A percentile compares a stretch with the other conserved stretches of the same genome.
Evolutionary conservation across 2,113 vertebrate genomes (phyloP).

Genomic region (Mionectes macconnelli): DNA sequence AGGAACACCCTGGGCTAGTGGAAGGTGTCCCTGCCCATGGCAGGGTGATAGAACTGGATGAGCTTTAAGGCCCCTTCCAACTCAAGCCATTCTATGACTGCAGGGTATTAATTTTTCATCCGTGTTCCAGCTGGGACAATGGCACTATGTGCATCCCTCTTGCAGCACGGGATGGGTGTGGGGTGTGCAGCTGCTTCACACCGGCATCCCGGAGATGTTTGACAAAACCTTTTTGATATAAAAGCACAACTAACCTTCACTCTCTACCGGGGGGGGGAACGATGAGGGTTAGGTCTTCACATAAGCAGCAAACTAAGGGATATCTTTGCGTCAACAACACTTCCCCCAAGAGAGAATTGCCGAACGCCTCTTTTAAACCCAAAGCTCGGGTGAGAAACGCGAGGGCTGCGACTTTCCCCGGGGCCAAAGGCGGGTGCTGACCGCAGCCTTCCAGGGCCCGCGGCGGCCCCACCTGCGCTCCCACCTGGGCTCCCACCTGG

Average conservation of each 20-base stretch:
- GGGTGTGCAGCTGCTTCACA: fast-evolving
- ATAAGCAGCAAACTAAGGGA: not conserved
- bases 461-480: not conserved
- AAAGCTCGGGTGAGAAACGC: fast-evolving
- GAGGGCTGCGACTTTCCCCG: fast-evolving
- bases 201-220: not conserved
- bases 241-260: not conserved
- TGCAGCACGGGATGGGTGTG: fast-evolving
- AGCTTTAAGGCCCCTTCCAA: not conserved
- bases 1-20: not conserved
- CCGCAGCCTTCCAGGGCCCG: fast-evolving
- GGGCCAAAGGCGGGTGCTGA: fast-evolving
- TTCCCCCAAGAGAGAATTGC: not conserved
- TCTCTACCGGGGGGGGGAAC: not conserved
- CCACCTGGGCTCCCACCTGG: too few relatives aligned
- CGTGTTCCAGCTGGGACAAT: not conserved
- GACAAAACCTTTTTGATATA: not conserved
- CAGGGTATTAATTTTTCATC: not conserved
- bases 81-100: not conserved
- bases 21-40: not conserved
- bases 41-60: not conserved
- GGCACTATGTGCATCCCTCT: not conserved
- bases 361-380: not conserved
- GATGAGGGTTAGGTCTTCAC: not conserved
- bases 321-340: fast-evolving